Evolutionary conservation across 2,888 invertebrate genomes (phyloP).

Genomic region (Rotaria sp.): DNA sequence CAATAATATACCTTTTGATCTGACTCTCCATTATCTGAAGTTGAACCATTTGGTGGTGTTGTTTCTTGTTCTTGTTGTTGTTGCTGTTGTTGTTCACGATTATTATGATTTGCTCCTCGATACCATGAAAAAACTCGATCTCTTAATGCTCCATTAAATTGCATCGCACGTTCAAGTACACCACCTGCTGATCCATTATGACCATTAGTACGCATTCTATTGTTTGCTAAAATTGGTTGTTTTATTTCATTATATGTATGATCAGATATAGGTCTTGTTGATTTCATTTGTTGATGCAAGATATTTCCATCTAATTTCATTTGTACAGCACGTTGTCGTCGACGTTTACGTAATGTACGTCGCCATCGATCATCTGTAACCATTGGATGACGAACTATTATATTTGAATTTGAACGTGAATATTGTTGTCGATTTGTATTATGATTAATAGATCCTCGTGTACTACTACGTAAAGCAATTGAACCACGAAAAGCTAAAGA

Average conservation of each 20-base stretch:
- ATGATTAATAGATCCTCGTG: not conserved
- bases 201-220: not conserved
- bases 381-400: not conserved
- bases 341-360: not conserved
- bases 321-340: not conserved
- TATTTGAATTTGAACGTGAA: not conserved
- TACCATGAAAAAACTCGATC: slow-evolving; percentile 27
- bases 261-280: not conserved
- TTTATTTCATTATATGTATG: slow-evolving; percentile 26
- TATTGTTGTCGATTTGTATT: not conserved
- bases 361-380: not conserved
- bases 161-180: slow-evolving; percentile 19
- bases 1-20: not conserved
- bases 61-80: not conserved
- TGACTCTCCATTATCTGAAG: not conserved
- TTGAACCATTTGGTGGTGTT: not conserved
- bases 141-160: slow-evolving; percentile 27
- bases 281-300: not conserved
- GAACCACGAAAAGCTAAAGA: not conserved
- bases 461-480: not conserved
- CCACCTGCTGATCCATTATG: not conserved
- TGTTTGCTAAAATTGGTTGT: not conserved
- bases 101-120: not conserved
- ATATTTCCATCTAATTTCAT: slow-evolving; percentile 23
- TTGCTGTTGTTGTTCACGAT: not conserved